Percentiles rank a stretch among this genome's conserved stretches.
These are phyloP conservation scores for Hydrotaea diabolus DNA, from an alignment of 2,888 invertebrate genomes.

Conservation along the genomic window DNA sequence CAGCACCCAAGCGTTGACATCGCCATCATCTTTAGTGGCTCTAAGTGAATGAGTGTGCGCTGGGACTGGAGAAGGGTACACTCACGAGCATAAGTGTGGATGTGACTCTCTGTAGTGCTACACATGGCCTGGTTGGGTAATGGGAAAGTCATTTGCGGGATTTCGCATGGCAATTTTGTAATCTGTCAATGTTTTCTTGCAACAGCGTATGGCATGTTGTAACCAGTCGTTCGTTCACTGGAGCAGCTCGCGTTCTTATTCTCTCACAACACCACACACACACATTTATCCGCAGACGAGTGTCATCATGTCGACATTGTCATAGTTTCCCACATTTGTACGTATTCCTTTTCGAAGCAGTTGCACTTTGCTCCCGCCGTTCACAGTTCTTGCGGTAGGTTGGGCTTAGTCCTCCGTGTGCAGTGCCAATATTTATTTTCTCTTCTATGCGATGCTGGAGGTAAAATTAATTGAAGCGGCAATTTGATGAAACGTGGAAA, in stretches of 20 bases:
- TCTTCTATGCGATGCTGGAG: slow-evolving; percentile 67
- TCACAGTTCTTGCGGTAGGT: slow-evolving; percentile 39
- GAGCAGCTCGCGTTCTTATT: slow-evolving; percentile 19
- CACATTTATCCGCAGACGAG: background rate
- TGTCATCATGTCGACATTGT: slow-evolving; percentile 22
- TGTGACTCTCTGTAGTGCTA: background rate
- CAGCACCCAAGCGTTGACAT: slow-evolving; percentile 21
- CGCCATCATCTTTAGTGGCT: slow-evolving; percentile 37
- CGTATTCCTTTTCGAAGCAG: slow-evolving; percentile 49
- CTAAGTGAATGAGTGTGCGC: background rate
- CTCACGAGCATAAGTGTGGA: slow-evolving; percentile 12
- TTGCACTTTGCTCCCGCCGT: slow-evolving; percentile 36
- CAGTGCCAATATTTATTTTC: slow-evolving; percentile 36
- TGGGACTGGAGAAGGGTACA: background rate
- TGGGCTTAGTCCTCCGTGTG: background rate
- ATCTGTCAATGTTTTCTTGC: slow-evolving; percentile 60
- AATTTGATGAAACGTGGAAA: slow-evolving; percentile 22
- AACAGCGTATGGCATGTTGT: background rate
- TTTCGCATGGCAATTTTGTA: slow-evolving; percentile 65
- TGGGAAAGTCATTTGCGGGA: slow-evolving; percentile 59
- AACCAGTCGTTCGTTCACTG: slow-evolving; percentile 20
- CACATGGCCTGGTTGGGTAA: slow-evolving; percentile 54
- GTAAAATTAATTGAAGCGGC: slow-evolving; percentile 59
- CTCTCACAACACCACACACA: slow-evolving; percentile 1
- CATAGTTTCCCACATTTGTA: slow-evolving; percentile 66